These are phyloP conservation scores for Tapera naevia DNA, from an alignment of 2,797 vertebrate genomes.

Conservation along the genomic window DNA sequence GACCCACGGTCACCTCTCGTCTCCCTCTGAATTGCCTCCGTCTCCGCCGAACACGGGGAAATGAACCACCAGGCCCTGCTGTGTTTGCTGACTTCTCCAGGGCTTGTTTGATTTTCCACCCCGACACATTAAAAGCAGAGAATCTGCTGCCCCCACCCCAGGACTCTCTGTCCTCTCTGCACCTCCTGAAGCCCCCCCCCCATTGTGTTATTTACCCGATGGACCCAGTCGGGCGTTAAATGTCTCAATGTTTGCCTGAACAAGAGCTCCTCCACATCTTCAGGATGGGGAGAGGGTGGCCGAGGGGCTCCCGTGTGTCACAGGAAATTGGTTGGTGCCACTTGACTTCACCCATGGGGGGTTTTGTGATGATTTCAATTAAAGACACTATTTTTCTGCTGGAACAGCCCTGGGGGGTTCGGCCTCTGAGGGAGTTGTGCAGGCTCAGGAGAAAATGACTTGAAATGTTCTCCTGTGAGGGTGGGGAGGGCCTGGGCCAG, in stretches of 20 bases:
- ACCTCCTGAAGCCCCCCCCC: neutral
- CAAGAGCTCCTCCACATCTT: neutral
- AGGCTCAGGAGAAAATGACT: neutral
- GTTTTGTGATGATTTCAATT: neutral
- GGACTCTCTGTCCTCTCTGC: neutral
- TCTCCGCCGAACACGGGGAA: rapidly evolving
- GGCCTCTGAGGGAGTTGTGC: rapidly evolving
- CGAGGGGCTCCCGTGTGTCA: rapidly evolving
- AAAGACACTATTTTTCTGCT: neutral
- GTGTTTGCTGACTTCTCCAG: neutral
- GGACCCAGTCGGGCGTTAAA: neutral
- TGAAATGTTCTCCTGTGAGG: too few species aligned
- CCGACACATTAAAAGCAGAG: neutral
- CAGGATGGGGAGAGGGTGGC: rapidly evolving
- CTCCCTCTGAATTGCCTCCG: neutral
- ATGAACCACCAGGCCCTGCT: neutral
- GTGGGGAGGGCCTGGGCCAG: too few species aligned
- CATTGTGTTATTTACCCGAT: neutral
- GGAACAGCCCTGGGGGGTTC: neutral
- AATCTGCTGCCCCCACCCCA: neutral
- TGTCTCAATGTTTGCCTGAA: neutral
- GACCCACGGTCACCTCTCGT: neutral
- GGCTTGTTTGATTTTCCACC: slow-evolving; percentile 47
- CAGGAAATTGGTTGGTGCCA: neutral
- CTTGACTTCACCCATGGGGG: neutral